phyloP scores from a whole-genome alignment of 23 tunicate genomes.

The Styela plicata region DNA sequence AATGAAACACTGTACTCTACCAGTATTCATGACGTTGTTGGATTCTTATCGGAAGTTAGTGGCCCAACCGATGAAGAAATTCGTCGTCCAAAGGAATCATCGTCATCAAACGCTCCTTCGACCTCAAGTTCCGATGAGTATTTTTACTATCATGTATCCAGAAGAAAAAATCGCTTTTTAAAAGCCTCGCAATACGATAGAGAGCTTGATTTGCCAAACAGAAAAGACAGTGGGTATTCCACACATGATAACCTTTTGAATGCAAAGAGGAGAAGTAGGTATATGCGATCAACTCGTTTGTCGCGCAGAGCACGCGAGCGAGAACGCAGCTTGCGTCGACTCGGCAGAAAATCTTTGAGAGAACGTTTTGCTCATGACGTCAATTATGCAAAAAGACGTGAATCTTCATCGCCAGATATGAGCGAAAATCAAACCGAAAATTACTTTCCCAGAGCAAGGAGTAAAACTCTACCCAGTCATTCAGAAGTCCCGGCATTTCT shows the following conservation, averaged over 20 bases:
- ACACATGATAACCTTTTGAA: background rate
- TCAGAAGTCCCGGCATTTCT: background rate
- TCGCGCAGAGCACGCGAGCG: constrained; percentile 3
- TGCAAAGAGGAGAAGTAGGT: background rate
- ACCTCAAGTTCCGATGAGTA: constrained; percentile 17
- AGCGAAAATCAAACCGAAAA: background rate
- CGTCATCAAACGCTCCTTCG: background rate
- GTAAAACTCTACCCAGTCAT: background rate
- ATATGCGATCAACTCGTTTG: background rate
- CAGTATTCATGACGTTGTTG: background rate
- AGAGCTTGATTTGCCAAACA: background rate
- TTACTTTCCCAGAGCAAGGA: background rate
- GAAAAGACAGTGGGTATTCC: constrained; percentile 16
- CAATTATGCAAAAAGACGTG: background rate
- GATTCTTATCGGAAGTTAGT: background rate
- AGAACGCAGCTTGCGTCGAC: constrained; percentile 1
- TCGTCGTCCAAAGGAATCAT: constrained; percentile 1
- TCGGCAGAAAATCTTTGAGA: background rate
- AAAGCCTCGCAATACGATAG: background rate
- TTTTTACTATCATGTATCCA: background rate
- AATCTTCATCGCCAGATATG: background rate
- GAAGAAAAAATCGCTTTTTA: background rate
- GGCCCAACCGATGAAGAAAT: background rate
- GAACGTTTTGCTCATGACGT: background rate
- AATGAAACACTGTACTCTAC: background rate